Evolutionary conservation across 92 coral and sea anemone genomes (phyloP), one percentile per base, ranked within the genome.

Genomic region (Palythoa grandis): DNA sequence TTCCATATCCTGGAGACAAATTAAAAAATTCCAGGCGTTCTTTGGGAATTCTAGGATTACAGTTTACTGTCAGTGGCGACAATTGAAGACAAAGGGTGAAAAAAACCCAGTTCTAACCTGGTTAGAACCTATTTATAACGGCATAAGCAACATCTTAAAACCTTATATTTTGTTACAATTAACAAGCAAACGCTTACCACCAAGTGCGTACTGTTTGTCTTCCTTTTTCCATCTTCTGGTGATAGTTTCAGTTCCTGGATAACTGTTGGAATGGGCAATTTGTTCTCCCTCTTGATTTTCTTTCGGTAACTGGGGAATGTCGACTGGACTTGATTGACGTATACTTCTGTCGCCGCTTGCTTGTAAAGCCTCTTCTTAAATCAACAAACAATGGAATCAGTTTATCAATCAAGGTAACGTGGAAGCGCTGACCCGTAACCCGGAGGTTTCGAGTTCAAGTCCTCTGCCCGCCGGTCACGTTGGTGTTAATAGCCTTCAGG

Each of bases 241-340:
- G 40, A 43, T 29, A 43, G 58, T 50, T 50, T 63, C 58, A 3
- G 84, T 65, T 16, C 84, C 84, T 5, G 84, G 84, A 47, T 79
- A 79, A 29, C 84, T 79, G 73, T 47, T 79, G n/a, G 84, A 79
- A 24, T 79, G 65, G 56, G 84, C 74, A 3, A 65, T 16, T 24
- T 79, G 39, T 12, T 39, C 73, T 24, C 38, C 40, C 6, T 57
- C 40, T 35, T 79, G 52, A 7, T 79, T 29, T 29, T 11, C 22
- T 52, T 40, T 79, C 84, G 63, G 63, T 5, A 19, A 16, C 53
- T 79, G 38, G 12, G 84, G 84, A 24, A 79, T 79, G 74, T 79
- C 84, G 40, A 79, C 72, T 79, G 84, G 84, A 4, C 69, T 60
- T 7, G 84, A 79, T 20, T 25, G 11, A 52, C 22, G 20, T 11